Evolutionary conservation across 1,140 invertebrate genomes (phyloP).

Genomic region (Macrobrachium nipponense): DNA sequence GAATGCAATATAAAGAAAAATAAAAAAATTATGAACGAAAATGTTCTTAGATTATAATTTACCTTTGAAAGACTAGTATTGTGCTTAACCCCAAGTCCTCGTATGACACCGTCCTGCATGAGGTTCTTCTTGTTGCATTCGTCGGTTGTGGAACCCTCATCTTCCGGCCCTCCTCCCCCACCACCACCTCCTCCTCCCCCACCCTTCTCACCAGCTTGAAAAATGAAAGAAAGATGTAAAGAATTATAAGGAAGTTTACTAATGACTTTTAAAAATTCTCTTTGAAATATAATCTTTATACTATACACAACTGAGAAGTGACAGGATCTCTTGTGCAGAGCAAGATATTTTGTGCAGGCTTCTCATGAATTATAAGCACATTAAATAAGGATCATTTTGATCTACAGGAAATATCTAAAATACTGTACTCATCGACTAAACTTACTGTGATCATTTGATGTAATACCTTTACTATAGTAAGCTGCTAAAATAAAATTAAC

Average conservation of each 20-base stretch:
- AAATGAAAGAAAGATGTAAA: not conserved
- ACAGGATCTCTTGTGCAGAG: no score
- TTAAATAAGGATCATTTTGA: no score
- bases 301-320: no score
- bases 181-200: not conserved
- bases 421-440: no score
- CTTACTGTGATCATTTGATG: no score
- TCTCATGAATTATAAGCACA: no score
- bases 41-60: not conserved
- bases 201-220: not conserved
- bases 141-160: slow-evolving; percentile 51
- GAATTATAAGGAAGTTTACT: not conserved
- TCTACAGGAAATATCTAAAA: no score
- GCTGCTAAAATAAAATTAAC: no score
- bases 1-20: not conserved
- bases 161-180: slow-evolving; percentile 25
- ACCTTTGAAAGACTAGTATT: slow-evolving; percentile 59
- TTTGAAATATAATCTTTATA: no score
- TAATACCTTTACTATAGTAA: no score
- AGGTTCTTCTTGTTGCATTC: slow-evolving; percentile 59
- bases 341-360: no score
- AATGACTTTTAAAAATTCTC: no score
- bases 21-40: not conserved
- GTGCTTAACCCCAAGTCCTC: slow-evolving; percentile 37
- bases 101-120: slow-evolving; percentile 41